These are phyloP conservation scores for Tragelaphus oryx DNA, from an alignment of 2,797 vertebrate genomes.

Conservation along the genomic window DNA sequence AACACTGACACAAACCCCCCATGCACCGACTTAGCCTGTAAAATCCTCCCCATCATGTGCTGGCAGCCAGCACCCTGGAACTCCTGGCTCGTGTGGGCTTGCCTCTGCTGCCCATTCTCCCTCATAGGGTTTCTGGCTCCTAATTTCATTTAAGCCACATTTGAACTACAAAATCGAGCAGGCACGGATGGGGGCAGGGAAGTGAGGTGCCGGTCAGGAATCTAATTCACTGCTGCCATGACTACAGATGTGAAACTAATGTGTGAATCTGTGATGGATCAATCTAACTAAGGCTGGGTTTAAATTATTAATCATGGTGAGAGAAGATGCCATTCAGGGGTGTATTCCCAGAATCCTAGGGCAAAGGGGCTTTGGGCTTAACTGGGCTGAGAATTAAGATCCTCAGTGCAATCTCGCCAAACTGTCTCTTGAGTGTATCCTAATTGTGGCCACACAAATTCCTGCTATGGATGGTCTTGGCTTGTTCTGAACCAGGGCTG, in stretches of 20 bases:
- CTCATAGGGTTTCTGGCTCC: neutral
- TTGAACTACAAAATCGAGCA: slow-evolving; percentile 74
- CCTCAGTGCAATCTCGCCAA: neutral
- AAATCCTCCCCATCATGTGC: rapidly evolving
- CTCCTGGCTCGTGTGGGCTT: neutral
- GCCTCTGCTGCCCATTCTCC: neutral
- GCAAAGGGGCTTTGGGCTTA: slow-evolving; percentile 57
- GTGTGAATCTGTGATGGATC: slow-evolving; percentile 70
- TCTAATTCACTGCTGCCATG: slow-evolving; percentile 76
- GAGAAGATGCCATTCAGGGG: slow-evolving; percentile 65
- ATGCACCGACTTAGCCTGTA: neutral
- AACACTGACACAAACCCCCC: neutral
- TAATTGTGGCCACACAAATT: neutral
- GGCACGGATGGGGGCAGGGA: slow-evolving; percentile 38
- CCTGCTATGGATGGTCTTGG: neutral
- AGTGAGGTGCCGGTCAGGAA: slow-evolving; percentile 31
- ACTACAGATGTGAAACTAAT: slow-evolving; percentile 76
- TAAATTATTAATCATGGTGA: slow-evolving; percentile 76
- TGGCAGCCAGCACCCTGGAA: neutral
- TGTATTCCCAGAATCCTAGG: slow-evolving; percentile 58
- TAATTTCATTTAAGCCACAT: slow-evolving; percentile 52
- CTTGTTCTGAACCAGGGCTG: neutral
- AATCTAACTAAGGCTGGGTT: slow-evolving; percentile 70
- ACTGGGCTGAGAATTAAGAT: slow-evolving; percentile 13
- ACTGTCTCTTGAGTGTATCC: neutral